Evolutionary conservation across 1,140 invertebrate species (phyloP).

Genomic region (Leptopilina boulardi): DNA sequence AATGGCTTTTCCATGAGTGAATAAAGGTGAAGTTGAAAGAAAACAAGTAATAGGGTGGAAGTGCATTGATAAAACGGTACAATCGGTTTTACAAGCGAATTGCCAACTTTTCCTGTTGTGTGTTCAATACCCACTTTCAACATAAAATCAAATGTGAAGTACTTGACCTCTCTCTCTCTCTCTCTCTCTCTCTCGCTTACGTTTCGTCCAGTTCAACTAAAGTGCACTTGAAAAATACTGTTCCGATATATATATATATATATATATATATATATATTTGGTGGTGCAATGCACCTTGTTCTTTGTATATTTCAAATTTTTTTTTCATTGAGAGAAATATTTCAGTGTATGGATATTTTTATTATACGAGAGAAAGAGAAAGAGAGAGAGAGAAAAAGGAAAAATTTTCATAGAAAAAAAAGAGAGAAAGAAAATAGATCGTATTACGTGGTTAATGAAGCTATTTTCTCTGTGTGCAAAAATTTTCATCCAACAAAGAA

Average conservation of each 20-base stretch:
- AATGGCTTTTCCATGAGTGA: background rate
- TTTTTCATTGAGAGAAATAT: background rate
- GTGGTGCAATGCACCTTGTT: background rate
- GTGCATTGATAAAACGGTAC: background rate
- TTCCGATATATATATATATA: too few species aligned
- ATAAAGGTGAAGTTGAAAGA: background rate
- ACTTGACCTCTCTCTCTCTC: background rate
- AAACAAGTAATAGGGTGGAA: background rate
- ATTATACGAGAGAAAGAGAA: background rate
- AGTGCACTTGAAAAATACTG: background rate
- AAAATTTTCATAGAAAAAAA: background rate
- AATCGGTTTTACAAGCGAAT: conserved; percentile 3
- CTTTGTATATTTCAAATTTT: background rate
- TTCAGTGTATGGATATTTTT: conserved; percentile 10
- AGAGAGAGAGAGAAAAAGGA: background rate
- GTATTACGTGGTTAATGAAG: background rate
- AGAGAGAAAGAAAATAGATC: background rate
- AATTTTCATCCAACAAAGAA: background rate
- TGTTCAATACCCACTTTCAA: conserved; percentile 5
- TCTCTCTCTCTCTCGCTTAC: background rate
- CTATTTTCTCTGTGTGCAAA: background rate
- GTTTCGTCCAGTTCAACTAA: background rate
- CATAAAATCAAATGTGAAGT: conserved; percentile 6
- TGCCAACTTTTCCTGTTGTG: conserved; percentile 1
- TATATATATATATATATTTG: too few species aligned